phyloP scores from a whole-genome alignment of 2,888 invertebrate species.

The Tenthredo notha region DNA sequence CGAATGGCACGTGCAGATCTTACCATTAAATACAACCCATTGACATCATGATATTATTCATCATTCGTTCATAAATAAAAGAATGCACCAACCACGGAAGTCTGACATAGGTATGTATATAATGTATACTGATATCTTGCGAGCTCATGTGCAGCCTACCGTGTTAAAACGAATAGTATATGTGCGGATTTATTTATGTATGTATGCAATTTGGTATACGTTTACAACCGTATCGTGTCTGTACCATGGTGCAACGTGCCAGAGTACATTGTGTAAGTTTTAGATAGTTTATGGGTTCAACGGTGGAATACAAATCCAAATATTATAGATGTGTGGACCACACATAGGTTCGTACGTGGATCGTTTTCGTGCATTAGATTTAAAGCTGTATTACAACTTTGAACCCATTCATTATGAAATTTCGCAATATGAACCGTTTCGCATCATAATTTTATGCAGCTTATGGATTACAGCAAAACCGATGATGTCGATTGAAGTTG shows the following conservation, averaged over 20 bases:
- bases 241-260: neutral
- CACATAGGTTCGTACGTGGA: neutral
- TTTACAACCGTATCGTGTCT: neutral
- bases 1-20: slow-evolving; percentile 29
- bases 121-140: slow-evolving; percentile 25
- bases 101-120: neutral
- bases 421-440: neutral
- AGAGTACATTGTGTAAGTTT: slow-evolving; percentile 30
- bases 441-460: neutral
- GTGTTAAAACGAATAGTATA: slow-evolving; percentile 13
- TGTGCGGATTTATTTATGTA: neutral
- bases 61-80: slow-evolving; percentile 29
- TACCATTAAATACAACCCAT: slow-evolving; percentile 16
- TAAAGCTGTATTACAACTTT: neutral
- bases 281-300: slow-evolving; percentile 18
- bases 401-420: neutral
- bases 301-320: slow-evolving; percentile 9
- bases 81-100: slow-evolving; percentile 36
- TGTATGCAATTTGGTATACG: neutral
- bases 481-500: neutral
- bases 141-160: slow-evolving; percentile 30
- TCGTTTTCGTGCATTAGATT: slow-evolving; percentile 1
- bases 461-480: neutral
- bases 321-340: neutral
- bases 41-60: slow-evolving; percentile 44